Evolutionary conservation across 2,888 invertebrate species (phyloP).

Genomic region (Latrodectus hesperus): DNA sequence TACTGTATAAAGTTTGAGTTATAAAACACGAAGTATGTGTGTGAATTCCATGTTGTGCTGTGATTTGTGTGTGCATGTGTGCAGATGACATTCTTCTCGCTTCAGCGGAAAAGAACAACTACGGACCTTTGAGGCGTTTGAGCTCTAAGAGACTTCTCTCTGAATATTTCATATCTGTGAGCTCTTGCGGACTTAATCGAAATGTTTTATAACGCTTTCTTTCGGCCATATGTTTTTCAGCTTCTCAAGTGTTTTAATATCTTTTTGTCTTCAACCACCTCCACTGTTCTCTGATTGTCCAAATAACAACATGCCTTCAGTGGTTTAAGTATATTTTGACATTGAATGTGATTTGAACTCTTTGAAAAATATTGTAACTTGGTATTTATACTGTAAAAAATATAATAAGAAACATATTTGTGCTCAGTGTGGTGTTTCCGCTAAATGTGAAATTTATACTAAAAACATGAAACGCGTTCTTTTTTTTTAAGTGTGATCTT

Average conservation of each 20-base stretch:
- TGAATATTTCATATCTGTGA: constrained; percentile 36
- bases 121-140: not conserved
- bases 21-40: constrained; percentile 15
- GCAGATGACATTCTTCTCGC: constrained; percentile 5
- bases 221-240: constrained; percentile 18
- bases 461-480: not conserved
- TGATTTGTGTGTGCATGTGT: constrained; percentile 1
- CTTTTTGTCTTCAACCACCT: constrained; percentile 24
- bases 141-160: not conserved
- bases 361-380: not conserved
- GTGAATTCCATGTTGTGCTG: constrained; percentile 12
- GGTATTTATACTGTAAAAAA: constrained; percentile 25
- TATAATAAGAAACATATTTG: constrained; percentile 39
- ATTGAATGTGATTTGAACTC: constrained; percentile 66
- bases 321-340: constrained; percentile 47
- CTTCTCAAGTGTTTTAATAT: constrained; percentile 18
- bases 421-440: constrained; percentile 60
- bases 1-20: constrained; percentile 36
- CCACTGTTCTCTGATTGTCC: constrained; percentile 36
- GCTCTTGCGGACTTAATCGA: constrained; percentile 15
- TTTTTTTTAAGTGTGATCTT: constrained; percentile 24
- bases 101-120: not conserved
- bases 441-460: constrained; percentile 47
- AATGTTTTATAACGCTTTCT: constrained; percentile 12
- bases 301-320: constrained; percentile 41